Evolutionary conservation across 2,888 invertebrate species (phyloP).

Genomic region (Meiosimyza platycephala): DNA sequence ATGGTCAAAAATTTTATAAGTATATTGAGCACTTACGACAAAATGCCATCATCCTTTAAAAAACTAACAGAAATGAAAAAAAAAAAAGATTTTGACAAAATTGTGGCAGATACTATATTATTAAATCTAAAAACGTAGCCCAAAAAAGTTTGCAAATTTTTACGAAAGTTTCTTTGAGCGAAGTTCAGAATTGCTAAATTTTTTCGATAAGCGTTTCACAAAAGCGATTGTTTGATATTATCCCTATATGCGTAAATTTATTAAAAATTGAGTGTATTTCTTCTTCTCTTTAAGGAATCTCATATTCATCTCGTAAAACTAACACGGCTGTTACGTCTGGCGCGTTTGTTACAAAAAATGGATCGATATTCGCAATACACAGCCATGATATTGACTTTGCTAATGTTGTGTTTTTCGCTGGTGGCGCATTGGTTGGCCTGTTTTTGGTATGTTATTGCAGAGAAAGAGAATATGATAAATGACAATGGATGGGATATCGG

Average conservation of each 20-base stretch:
- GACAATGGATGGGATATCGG: conserved; percentile 84
- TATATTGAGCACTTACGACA: no score
- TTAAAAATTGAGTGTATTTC: neutral
- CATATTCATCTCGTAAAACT: conserved; percentile 94
- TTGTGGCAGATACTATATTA: no score
- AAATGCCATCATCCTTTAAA: no score
- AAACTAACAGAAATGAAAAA: no score
- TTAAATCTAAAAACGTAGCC: no score
- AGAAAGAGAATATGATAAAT: conserved; percentile 80
- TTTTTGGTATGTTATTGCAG: conserved; percentile 96
- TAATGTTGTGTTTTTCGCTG: conserved; percentile 94
- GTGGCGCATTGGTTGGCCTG: conserved; percentile 98
- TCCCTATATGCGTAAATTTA: neutral
- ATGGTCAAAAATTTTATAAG: no score
- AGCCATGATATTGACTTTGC: conserved; percentile 90
- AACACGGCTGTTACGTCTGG: conserved; percentile 88
- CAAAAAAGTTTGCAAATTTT: no score
- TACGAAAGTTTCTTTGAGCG: no score
- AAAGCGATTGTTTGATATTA: neutral
- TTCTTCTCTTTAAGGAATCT: conserved; percentile 71
- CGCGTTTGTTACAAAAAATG: conserved; percentile 93
- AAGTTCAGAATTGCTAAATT: no score
- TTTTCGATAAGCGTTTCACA: no score
- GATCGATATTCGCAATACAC: conserved; percentile 97
- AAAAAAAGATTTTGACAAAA: no score